These are phyloP conservation scores for Zophobas morio DNA, from an alignment of 1,140 invertebrate genomes.

Conservation along the genomic window DNA sequence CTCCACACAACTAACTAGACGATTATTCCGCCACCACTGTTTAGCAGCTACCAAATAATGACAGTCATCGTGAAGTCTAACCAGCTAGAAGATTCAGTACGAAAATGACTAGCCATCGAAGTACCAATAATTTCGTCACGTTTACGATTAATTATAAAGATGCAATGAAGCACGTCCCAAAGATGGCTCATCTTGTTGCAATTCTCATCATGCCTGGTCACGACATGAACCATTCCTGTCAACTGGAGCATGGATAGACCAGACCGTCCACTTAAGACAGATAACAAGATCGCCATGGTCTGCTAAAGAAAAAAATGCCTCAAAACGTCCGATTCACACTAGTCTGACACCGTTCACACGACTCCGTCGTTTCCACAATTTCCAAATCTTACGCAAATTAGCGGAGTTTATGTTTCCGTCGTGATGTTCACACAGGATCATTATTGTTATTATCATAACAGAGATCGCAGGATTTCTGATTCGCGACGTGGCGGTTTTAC, in stretches of 20 bases:
- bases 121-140: slow-evolving; percentile 36
- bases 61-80: slow-evolving; percentile 10
- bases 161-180: slow-evolving; percentile 27
- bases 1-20: no score
- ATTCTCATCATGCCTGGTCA: slow-evolving; percentile 34
- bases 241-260: slow-evolving; percentile 27
- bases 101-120: slow-evolving; percentile 19
- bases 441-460: slow-evolving; percentile 12
- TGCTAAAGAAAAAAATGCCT: slow-evolving; percentile 15
- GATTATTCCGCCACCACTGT: no score
- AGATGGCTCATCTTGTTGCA: slow-evolving; percentile 32
- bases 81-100: neutral
- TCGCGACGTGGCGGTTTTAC: neutral
- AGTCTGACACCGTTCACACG: slow-evolving; percentile 3
- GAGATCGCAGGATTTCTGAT: slow-evolving; percentile 9
- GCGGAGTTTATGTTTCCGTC: slow-evolving; percentile 14
- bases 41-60: slow-evolving; percentile 17
- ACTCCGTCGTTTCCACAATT: neutral
- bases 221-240: slow-evolving; percentile 31
- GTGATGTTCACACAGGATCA: slow-evolving; percentile 18
- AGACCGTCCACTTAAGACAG: slow-evolving; percentile 27
- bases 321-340: neutral
- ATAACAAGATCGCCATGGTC: slow-evolving; percentile 26
- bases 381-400: slow-evolving; percentile 14
- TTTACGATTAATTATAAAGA: slow-evolving; percentile 37